Evolutionary conservation across 2,888 invertebrate genomes (phyloP).

Genomic region (Tipula vernalis): DNA sequence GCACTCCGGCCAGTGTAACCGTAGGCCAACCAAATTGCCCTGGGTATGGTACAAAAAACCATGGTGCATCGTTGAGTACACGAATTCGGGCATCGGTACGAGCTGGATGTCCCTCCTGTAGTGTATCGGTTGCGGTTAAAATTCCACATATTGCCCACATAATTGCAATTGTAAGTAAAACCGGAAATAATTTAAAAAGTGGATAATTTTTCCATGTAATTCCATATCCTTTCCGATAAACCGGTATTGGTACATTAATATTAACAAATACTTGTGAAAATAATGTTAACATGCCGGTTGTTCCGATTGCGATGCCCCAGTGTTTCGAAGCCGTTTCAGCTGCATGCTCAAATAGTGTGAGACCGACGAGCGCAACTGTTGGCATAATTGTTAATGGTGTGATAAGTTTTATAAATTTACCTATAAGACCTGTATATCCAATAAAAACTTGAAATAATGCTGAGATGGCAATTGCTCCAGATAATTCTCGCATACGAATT

Average conservation of each 20-base stretch:
- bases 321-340: constrained; percentile 67
- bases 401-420: constrained; percentile 57
- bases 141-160: constrained; percentile 67
- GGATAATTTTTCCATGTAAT: constrained; percentile 48
- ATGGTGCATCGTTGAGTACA: constrained; percentile 58
- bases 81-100: constrained; percentile 59
- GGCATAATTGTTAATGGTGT: constrained; percentile 77
- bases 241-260: constrained; percentile 46
- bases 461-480: constrained; percentile 70
- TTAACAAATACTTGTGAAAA: constrained; percentile 68
- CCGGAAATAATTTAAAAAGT: constrained; percentile 69
- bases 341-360: constrained; percentile 72
- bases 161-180: constrained; percentile 57
- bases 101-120: constrained; percentile 53
- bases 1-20: constrained; percentile 42
- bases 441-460: constrained; percentile 63
- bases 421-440: constrained; percentile 61
- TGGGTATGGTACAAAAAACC: constrained; percentile 73
- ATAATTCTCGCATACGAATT: constrained; percentile 62
- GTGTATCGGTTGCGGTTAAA: constrained; percentile 50
- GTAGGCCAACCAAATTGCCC: constrained; percentile 70
- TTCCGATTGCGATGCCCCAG: constrained; percentile 70
- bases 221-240: constrained; percentile 45
- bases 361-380: constrained; percentile 68
- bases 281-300: constrained; percentile 58